Evolutionary conservation across 2,113 vertebrate species (phyloP).

Genomic region (Salvelinus alpinus): DNA sequence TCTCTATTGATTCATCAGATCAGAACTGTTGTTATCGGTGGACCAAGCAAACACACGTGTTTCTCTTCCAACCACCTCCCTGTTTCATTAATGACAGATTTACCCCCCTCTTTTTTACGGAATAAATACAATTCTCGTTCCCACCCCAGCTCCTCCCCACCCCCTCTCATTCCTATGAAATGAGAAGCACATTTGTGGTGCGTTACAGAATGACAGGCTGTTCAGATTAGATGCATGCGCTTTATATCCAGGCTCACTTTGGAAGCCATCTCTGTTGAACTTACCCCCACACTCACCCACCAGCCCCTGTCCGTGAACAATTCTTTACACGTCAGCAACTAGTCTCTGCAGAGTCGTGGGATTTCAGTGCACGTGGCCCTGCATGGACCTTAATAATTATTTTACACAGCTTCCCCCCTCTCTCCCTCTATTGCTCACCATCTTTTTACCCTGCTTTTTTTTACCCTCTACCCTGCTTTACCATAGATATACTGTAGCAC

Average conservation of each 20-base stretch:
- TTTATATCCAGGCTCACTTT: slow-evolving; percentile 41
- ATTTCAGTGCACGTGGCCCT: neutral
- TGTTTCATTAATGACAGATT: slow-evolving; percentile 44
- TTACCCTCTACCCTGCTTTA: neutral
- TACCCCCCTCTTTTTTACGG: slow-evolving; percentile 19
- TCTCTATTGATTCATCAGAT: slow-evolving; percentile 8
- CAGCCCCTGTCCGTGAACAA: neutral
- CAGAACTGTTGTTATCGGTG: neutral
- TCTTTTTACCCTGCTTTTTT: neutral
- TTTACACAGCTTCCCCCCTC: slow-evolving; percentile 30
- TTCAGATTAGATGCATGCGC: slow-evolving; percentile 53
- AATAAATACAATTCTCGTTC: slow-evolving; percentile 31
- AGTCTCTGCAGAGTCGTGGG: neutral
- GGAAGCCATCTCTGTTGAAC: neutral
- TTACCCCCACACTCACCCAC: neutral
- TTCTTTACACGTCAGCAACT: neutral
- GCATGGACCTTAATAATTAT: slow-evolving; percentile 3
- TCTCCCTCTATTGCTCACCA: slow-evolving; percentile 33
- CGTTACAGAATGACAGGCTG: slow-evolving; percentile 47
- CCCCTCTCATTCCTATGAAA: slow-evolving; percentile 55
- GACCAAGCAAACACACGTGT: neutral
- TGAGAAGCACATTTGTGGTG: slow-evolving; percentile 50
- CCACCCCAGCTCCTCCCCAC: slow-evolving; percentile 18
- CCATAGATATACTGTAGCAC: neutral
- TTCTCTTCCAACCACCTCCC: slow-evolving; percentile 1